Evolutionary conservation across 2,888 invertebrate species (phyloP).

Genomic region (Ptilodon capucinus): DNA sequence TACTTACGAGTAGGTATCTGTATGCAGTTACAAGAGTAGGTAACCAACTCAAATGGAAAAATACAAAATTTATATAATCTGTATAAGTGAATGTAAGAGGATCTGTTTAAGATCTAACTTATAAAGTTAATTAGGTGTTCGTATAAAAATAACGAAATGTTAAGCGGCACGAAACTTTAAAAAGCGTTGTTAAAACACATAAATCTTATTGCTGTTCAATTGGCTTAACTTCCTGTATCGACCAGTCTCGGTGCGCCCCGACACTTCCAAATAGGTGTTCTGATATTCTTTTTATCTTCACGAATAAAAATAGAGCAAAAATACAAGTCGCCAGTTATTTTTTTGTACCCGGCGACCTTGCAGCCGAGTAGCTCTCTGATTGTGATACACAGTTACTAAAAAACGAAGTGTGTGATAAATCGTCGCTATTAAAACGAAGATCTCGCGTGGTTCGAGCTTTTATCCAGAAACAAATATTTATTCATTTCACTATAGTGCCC

Average conservation of each 20-base stretch:
- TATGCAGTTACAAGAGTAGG: constrained; percentile 5
- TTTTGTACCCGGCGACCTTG: constrained; percentile 76
- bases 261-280: constrained; percentile 77
- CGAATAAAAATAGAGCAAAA: constrained; percentile 78
- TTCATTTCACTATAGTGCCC: constrained; percentile 47
- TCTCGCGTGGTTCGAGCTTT: constrained; percentile 25
- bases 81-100: too few relatives aligned
- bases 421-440: constrained; percentile 59
- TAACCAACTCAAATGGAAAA: constrained; percentile 2
- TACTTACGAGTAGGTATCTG: constrained; percentile 4
- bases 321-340: constrained; percentile 60
- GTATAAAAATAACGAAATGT: constrained; percentile 16
- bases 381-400: constrained; percentile 73
- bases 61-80: constrained; percentile 1
- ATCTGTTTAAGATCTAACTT: neutral
- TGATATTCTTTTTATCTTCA: constrained; percentile 75
- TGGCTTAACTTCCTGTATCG: constrained; percentile 74
- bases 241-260: constrained; percentile 61
- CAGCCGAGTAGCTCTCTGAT: constrained; percentile 71
- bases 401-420: constrained; percentile 72
- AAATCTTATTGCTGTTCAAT: constrained; percentile 78
- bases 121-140: neutral
- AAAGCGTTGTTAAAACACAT: constrained; percentile 66
- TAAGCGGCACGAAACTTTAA: constrained; percentile 42
- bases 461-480: constrained; percentile 42